Conservation (phyloP, 2,113 vertebrate genomes). For the Gasterosteus nipponicus region DNA sequence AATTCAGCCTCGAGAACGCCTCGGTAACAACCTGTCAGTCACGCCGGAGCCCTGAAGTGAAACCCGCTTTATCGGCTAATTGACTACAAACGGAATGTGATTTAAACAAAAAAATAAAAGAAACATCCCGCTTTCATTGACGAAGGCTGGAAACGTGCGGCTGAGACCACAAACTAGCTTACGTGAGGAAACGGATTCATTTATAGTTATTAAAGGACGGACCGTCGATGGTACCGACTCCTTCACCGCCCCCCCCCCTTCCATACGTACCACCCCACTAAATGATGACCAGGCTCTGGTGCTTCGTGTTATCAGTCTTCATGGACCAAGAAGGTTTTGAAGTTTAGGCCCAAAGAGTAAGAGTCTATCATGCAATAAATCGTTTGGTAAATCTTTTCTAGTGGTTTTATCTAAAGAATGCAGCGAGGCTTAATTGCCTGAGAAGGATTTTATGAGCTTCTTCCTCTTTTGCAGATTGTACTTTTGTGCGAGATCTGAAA, state of each 20-base stretch:
- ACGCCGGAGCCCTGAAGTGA: background rate
- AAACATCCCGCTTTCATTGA: background rate
- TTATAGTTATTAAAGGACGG: background rate
- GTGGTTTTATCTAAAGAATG: slow-evolving; percentile 7
- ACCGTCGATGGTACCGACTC: background rate
- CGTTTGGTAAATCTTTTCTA: slow-evolving; percentile 5
- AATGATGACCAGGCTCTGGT: background rate
- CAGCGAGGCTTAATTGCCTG: background rate
- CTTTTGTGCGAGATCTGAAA: background rate
- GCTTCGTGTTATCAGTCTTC: slow-evolving; percentile 26
- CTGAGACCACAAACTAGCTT: background rate
- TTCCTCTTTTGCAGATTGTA: background rate
- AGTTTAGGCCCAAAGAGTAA: slow-evolving; percentile 3
- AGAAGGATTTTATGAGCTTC: slow-evolving; percentile 9
- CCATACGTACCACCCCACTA: background rate
- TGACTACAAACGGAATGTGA: background rate
- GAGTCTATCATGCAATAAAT: slow-evolving; percentile 14
- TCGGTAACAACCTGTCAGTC: background rate
- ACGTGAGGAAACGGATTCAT: background rate
- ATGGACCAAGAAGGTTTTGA: slow-evolving; percentile 28
- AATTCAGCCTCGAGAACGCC: background rate
- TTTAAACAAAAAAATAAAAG: background rate
- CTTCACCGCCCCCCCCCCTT: background rate
- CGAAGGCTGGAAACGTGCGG: background rate
- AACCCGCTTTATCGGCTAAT: background rate